phyloP scores from a whole-genome alignment of 2,113 vertebrate genomes.

The Plecturocebus donacophilus region DNA sequence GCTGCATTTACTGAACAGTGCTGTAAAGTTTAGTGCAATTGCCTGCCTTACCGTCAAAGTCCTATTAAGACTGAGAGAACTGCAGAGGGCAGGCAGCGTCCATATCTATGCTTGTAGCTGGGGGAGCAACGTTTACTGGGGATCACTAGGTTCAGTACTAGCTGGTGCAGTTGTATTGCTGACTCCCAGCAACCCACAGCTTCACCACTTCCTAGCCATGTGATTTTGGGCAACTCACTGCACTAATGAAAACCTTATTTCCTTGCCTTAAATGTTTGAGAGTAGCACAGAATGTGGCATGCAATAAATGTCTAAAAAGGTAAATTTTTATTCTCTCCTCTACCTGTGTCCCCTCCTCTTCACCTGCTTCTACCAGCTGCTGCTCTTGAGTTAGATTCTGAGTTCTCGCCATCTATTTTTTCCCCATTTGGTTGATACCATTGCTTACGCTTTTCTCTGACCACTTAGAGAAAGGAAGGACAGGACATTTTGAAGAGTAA shows the following conservation, averaged over 20 bases:
- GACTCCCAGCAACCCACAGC: too few species aligned
- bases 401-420: not conserved
- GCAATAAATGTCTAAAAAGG: not conserved
- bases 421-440: not conserved
- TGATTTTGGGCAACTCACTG: accelerated
- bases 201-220: accelerated
- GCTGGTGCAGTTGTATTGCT: accelerated
- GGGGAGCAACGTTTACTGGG: not conserved
- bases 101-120: accelerated
- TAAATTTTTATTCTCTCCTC: not conserved
- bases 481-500: not conserved
- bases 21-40: not conserved
- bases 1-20: not conserved
- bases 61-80: not conserved
- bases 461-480: not conserved
- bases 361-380: not conserved
- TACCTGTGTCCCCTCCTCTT: not conserved
- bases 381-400: not conserved
- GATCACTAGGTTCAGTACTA: not conserved
- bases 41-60: not conserved
- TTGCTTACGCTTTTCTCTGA: not conserved
- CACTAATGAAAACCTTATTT: accelerated
- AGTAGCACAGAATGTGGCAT: not conserved
- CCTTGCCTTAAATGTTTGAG: not conserved
- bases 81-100: not conserved